Percentiles rank a stretch among this genome's conserved stretches.
Evolutionary conservation across 1,140 invertebrate species (phyloP).

Genomic region (Trichomalopsis sarcophagae): DNA sequence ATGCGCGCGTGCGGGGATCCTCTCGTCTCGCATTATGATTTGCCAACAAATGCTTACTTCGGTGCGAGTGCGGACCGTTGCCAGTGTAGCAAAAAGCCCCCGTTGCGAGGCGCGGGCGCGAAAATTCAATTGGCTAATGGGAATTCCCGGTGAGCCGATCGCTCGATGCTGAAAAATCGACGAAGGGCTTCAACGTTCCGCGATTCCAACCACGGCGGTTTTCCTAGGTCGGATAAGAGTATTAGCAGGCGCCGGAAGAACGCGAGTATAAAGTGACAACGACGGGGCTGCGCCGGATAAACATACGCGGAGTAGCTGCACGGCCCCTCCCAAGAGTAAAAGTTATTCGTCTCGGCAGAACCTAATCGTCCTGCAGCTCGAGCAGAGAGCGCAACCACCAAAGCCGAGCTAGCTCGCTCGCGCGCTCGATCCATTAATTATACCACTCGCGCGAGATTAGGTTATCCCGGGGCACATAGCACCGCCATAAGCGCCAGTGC

Average conservation of each 20-base stretch:
- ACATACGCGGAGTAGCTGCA: neutral
- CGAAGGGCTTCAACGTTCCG: no score
- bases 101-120: neutral
- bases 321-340: conserved; percentile 29
- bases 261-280: conserved; percentile 10
- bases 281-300: neutral
- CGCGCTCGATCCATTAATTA: conserved; percentile 54
- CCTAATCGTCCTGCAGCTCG: conserved; percentile 33
- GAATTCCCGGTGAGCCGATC: conserved; percentile 16
- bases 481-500: conserved; percentile 34
- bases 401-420: conserved; percentile 10
- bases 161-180: neutral
- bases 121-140: conserved; percentile 43
- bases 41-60: conserved; percentile 32
- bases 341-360: conserved; percentile 40
- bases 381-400: conserved; percentile 7
- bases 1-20: neutral
- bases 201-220: no score
- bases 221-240: no score
- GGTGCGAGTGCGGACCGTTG: neutral
- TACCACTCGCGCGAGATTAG: conserved; percentile 50
- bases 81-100: neutral
- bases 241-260: no score
- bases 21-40: conserved; percentile 21
- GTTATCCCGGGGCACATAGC: conserved; percentile 39